Evolutionary conservation across 2,113 vertebrate species (phyloP).

Genomic region (Sphaerodactylus townsendi): DNA sequence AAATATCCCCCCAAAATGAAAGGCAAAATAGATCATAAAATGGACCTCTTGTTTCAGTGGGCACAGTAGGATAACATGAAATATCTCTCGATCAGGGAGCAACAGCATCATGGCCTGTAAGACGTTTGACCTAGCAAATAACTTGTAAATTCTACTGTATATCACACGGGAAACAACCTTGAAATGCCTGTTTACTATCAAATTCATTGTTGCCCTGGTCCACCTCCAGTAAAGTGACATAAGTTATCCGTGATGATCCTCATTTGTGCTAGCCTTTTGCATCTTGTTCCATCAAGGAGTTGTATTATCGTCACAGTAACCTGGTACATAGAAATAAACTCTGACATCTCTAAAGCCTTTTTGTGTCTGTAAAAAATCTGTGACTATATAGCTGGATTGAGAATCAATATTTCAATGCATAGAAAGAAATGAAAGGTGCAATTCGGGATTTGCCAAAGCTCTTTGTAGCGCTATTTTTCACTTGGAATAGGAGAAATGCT

Average conservation of each 20-base stretch:
- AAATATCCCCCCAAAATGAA: no score
- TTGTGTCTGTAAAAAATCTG: background rate
- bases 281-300: background rate
- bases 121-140: background rate
- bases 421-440: background rate
- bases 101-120: background rate
- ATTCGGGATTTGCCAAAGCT: background rate
- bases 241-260: background rate
- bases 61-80: no score
- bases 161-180: background rate
- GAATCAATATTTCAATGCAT: background rate
- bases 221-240: background rate
- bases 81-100: background rate
- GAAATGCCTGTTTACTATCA: background rate
- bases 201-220: background rate
- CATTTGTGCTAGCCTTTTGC: background rate
- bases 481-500: background rate
- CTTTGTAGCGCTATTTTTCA: background rate
- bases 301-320: background rate
- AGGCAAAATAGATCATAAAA: no score
- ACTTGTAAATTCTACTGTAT: background rate
- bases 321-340: background rate
- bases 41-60: no score
- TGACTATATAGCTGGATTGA: background rate
- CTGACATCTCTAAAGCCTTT: background rate